Evolutionary conservation across 2,888 invertebrate genomes (phyloP).

Genomic region (Eumacrocentrus americanus): DNA sequence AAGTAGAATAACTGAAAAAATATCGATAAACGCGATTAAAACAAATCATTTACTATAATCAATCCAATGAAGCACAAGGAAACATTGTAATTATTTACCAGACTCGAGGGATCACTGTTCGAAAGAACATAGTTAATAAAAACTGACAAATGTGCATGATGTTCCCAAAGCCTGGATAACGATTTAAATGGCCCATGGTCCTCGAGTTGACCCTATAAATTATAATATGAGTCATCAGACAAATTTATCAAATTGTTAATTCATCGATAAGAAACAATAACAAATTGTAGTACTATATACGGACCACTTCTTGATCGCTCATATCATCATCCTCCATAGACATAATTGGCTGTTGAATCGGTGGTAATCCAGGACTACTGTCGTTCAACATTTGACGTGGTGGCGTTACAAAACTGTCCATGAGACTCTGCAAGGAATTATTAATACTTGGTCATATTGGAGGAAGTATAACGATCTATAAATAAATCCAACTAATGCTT

Average conservation of each 20-base stretch:
- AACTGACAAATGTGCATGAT: conserved; percentile 91
- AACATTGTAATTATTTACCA: conserved; percentile 63
- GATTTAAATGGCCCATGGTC: conserved; percentile 90
- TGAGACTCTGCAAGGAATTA: conserved; percentile 39
- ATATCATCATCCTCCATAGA: conserved; percentile 96
- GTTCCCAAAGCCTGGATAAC: conserved; percentile 79
- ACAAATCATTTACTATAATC: not conserved
- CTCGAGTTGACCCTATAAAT: conserved; percentile 73
- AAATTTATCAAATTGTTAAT: conserved; percentile 1
- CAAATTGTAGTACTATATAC: conserved; percentile 49
- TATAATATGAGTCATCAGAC: conserved; percentile 29
- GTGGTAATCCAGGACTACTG: conserved; percentile 53
- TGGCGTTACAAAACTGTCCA: conserved; percentile 59
- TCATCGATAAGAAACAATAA: not conserved
- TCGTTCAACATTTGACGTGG: conserved; percentile 50
- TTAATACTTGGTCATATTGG: not conserved
- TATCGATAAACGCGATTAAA: not conserved
- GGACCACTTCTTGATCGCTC: conserved; percentile 82
- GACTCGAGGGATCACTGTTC: conserved; percentile 80
- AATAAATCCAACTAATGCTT: not conserved
- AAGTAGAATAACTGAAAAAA: conserved; percentile 77
- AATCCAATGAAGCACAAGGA: conserved; percentile 59
- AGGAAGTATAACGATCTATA: not conserved
- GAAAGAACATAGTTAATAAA: conserved; percentile 90
- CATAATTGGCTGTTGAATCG: conserved; percentile 79